Evolutionary conservation across 1,140 invertebrate genomes (phyloP), one percentile per base, ranked within the genome.

Genomic region (Palaemon carinicauda): DNA sequence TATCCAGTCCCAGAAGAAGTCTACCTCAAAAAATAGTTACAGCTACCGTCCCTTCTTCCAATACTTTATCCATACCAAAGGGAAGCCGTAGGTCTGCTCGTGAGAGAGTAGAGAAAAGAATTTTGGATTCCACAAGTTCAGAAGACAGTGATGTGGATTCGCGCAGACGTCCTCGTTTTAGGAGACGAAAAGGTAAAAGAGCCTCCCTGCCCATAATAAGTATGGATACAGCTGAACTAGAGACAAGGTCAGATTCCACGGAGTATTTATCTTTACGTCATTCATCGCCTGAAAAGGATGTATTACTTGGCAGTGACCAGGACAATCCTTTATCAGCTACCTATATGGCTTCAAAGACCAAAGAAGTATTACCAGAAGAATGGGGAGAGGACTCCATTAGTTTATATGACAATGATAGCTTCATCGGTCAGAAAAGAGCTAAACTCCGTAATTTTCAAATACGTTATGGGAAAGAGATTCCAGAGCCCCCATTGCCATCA

Each of bases 141-240:
- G 87, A 88, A 52, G 87, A 88, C 9, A 88, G 87, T 33, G 87
- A 88, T 51, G 24, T 31, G 4, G 87, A 84, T 3, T 65, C 51
- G 3, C n/a, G 78, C 31, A 56, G 33, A 53, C 56, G 31, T 7
- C 77, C 69, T n/a, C 33, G 41, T 31, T 54, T 69, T 33, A 88
- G 75, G 65, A 88, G 77, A 31, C 51, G 82, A 60, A 78, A 78
- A 73, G 31, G 31, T 53, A 56, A 78, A 56, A 80, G 82, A 10
- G 50, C 69, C 15, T 88, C 87, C 17, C 54, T 84, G 27, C 73
- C 82, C 12, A 17, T 51, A 24, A 54, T 27, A 21, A 27, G 14
- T 19, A 27, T 51, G 2, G 12, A 29, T 21, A 24, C 50, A 21
- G 15, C 17, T 41, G 84, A 87, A 4, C 56, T 71, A 19, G 15